Base-by-base conservation (phyloP, 2,797 vertebrate genomes). In the Adelosebastes latens region DNA sequence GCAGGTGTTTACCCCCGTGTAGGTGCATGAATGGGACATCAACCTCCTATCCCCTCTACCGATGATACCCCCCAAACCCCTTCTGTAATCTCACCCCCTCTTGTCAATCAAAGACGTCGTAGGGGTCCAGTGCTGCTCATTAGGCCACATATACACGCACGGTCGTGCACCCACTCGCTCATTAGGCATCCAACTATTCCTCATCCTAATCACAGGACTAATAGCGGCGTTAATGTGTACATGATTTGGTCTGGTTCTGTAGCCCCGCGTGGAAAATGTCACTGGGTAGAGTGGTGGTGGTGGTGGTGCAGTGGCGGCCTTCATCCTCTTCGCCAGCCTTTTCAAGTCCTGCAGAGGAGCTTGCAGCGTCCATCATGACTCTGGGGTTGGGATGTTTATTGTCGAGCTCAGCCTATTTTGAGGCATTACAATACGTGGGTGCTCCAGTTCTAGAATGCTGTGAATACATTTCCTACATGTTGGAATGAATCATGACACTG, bases 121-220 rank as follows among this genome's bases (percentile, higher is more conserved):
- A 52, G 76, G 68, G 68, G 6, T 85, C 49, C 18, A 9, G 5
- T 2, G 18, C 49, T 20, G 27, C 79, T 88, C 80, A 79, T 87
- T 80, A 89, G 53, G 6, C n/a, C 56, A 27, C 64, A 58, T 6
- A 31, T 2, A 71, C 68, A 80, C 56, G 42, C 20, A 70, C 52
- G 79, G 71, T 61, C 61, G 77, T 18, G 31, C 74, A 61, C 71
- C 25, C 68, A 78, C 67, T 77, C 4, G 4, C 83, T 86, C 83
- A 85, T 87, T 80, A 89, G 60, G 75, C 59, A 59, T 77, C 73
- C 72, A 49, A 61, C 31, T 60, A 84, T 86, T 24, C 49, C 22
- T 87, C 81, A 80, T 77, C 42, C 79, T 91, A 92, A 93, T 93
- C 86, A 84, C 49, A 71, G 62, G 77, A 79, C 81, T 92, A 91